Percentiles rank a stretch among this genome's conserved stretches.
Conservation (phyloP, 1,140 invertebrate genomes). For the Eueides isabella region DNA sequence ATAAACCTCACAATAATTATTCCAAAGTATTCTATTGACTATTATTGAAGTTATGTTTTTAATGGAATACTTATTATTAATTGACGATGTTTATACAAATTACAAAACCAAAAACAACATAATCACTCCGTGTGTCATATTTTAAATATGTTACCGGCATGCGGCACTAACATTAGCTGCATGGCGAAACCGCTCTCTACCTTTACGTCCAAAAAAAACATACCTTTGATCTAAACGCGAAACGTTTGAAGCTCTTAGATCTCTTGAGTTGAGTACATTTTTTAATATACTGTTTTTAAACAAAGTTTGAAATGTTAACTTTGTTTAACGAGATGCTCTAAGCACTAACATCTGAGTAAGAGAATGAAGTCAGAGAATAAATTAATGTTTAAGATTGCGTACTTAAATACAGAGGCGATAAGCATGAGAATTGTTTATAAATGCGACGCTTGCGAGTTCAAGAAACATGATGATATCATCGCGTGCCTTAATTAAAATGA, state of each 20-base stretch:
- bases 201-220: conserved; percentile 34
- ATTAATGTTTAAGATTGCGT: conserved; percentile 14
- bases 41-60: no score
- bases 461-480: conserved; percentile 28
- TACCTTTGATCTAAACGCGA: conserved; percentile 33
- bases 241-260: conserved; percentile 36
- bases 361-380: conserved; percentile 4
- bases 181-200: conserved; percentile 24
- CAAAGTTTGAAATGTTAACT: conserved; percentile 18
- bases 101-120: neutral
- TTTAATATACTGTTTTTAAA: conserved; percentile 30
- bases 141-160: neutral
- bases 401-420: conserved; percentile 13
- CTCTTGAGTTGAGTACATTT: conserved; percentile 31
- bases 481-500: conserved; percentile 23
- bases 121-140: neutral
- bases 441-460: conserved; percentile 17
- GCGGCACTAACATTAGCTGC: conserved; percentile 13
- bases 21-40: no score
- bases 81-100: no score
- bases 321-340: conserved; percentile 11
- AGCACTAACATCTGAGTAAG: neutral
- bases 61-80: no score
- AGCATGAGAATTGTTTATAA: conserved; percentile 19
- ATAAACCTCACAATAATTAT: neutral